phyloP scores from a whole-genome alignment of 2,888 invertebrate genomes.

The Resseliella maxima region DNA sequence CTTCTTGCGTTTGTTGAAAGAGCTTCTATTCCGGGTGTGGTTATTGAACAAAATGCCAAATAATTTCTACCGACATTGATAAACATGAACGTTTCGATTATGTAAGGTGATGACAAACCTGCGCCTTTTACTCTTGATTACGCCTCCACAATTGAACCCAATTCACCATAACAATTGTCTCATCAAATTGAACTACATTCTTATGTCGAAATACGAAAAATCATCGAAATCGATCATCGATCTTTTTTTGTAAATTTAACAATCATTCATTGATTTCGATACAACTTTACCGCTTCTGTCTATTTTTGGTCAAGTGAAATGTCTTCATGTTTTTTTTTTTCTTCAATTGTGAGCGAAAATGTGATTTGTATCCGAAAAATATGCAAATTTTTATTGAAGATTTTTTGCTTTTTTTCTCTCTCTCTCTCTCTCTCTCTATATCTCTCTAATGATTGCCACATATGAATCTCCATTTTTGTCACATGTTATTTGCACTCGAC shows the following conservation, averaged over 20 bases:
- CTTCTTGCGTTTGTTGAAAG: neutral
- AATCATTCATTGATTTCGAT: neutral
- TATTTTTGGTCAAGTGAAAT: constrained; percentile 41
- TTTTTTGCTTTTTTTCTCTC: neutral
- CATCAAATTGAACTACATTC: constrained; percentile 15
- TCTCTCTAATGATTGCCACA: neutral
- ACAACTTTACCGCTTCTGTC: neutral
- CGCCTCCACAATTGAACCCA: neutral
- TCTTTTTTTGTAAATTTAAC: neutral
- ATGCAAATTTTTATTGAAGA: constrained; percentile 3
- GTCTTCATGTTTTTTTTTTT: neutral
- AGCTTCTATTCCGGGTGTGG: constrained; percentile 4
- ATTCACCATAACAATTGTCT: neutral
- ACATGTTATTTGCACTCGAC: neutral
- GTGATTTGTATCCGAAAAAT: neutral
- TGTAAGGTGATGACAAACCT: neutral
- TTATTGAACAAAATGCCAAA: neutral
- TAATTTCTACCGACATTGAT: constrained; percentile 7
- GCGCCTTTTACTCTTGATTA: neutral
- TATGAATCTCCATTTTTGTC: neutral
- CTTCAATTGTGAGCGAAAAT: neutral
- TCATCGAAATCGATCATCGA: neutral
- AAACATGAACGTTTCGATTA: neutral
- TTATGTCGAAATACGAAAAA: neutral
- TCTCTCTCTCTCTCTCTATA: neutral